These are phyloP conservation scores for Temnothorax ravouxi DNA, from an alignment of 2,888 invertebrate species.

Conservation along the genomic window DNA sequence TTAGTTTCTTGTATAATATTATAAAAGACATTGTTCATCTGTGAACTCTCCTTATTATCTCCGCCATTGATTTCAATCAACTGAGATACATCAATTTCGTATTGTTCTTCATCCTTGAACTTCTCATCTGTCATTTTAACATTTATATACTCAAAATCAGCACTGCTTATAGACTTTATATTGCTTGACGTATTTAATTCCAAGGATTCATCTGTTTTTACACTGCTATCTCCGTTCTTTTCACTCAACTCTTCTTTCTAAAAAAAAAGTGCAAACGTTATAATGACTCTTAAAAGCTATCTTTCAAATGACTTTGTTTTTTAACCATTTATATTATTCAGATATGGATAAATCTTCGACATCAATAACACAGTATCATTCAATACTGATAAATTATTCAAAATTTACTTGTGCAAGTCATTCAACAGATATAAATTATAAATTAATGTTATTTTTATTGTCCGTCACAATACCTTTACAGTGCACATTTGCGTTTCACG, in stretches of 20 bases:
- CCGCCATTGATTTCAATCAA: slow-evolving; percentile 41
- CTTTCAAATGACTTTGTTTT: not conserved
- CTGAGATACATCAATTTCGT: slow-evolving; percentile 55
- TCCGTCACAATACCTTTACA: slow-evolving; percentile 60
- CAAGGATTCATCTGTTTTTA: slow-evolving; percentile 24
- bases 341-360: not conserved
- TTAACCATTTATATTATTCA: not conserved
- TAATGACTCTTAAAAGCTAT: not conserved
- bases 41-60: slow-evolving; percentile 42
- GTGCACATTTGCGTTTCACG: slow-evolving; percentile 69
- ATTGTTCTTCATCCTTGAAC: slow-evolving; percentile 30
- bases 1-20: slow-evolving; percentile 50
- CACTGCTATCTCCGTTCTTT: slow-evolving; percentile 36
- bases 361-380: not conserved
- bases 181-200: slow-evolving; percentile 29
- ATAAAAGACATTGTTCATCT: slow-evolving; percentile 56
- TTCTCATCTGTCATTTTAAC: slow-evolving; percentile 24
- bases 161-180: not conserved
- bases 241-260: slow-evolving; percentile 56
- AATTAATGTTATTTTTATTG: slow-evolving; percentile 11
- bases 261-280: slow-evolving; percentile 19
- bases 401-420: not conserved
- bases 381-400: not conserved
- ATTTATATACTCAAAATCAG: slow-evolving; percentile 39
- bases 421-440: not conserved